Percentiles rank a stretch among this genome's conserved stretches.
Conservation (phyloP, 2,888 invertebrate genomes). For the Athrips mouffetella region DNA sequence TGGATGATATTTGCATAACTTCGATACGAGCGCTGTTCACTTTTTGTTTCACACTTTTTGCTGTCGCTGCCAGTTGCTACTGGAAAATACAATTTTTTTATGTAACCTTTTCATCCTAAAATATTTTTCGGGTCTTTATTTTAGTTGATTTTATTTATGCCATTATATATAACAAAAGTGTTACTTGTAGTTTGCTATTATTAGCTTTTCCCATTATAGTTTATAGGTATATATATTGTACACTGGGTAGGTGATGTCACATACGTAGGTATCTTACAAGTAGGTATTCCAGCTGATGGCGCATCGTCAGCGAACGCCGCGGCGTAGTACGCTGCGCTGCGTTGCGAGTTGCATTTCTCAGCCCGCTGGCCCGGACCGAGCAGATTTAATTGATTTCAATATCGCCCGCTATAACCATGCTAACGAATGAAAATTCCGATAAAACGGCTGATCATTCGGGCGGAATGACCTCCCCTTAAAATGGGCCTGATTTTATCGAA, state of each 20-base stretch:
- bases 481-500: constrained; percentile 1
- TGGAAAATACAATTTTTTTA: not conserved
- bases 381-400: constrained; percentile 65
- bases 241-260: no score
- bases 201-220: no score
- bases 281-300: not conserved
- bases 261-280: no score
- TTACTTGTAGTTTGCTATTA: no score
- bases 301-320: not conserved
- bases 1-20: constrained; percentile 35
- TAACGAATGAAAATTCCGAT: constrained; percentile 45
- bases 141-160: no score
- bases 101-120: not conserved
- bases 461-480: constrained; percentile 22
- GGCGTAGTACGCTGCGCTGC: constrained; percentile 23
- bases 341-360: constrained; percentile 55
- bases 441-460: constrained; percentile 42
- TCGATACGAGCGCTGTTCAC: constrained; percentile 29
- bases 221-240: no score
- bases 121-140: no score
- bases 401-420: constrained; percentile 39
- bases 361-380: constrained; percentile 59
- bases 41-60: constrained; percentile 25
- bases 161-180: no score
- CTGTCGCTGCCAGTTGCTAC: not conserved